Evolutionary conservation across 2,113 vertebrate genomes (phyloP), one percentile per base, ranked within the genome.

Genomic region (Oryzias woworae): DNA sequence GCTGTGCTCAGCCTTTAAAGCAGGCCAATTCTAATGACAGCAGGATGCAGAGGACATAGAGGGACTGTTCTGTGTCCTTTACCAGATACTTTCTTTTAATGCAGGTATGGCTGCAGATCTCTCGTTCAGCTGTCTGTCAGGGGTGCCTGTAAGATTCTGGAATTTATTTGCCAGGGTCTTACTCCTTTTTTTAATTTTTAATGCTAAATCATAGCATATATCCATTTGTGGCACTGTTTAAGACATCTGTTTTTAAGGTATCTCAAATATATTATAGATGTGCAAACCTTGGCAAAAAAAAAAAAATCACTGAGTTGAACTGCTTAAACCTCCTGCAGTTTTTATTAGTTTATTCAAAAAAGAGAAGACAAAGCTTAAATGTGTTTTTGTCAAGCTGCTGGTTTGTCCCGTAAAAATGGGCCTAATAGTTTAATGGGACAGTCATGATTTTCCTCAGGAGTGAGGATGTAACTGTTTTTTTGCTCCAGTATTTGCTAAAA

Each of bases 1-100:
- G 74, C 76, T 67, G 66, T 68, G 74, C 76, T 86, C 75, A 75
- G 78, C 71, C 55, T 82, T 87, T 78, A 84, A 88, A 84, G 73
- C 62, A 71, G 69, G 71, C 68, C 75, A 79, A 86, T 82, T 80
- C 56, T 83, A 81, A 85, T 85, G 82, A 71, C 53, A 36, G 51
- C 44, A 52, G 66, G 73, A 53, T 76, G 61, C 43, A 77, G 71
- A 87, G 62, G 64, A 64, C 67, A 59, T 59, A 57, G 47, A 66
- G 53, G 64, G 58, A 74, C 70, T 69, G 58, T 69, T 62, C 31
- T 59, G 53, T 83, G 76, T 87, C 69, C 83, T 87, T 83, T 82
- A 75, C 50, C 54, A 71, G 60, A 61, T 73, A 55, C 53, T 78
- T 72, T 26, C 43, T 49, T 69, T 53, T 66, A 71, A 72, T 71